Evolutionary conservation across 2,888 invertebrate genomes (phyloP).

Genomic region (Andrena bicolor): DNA sequence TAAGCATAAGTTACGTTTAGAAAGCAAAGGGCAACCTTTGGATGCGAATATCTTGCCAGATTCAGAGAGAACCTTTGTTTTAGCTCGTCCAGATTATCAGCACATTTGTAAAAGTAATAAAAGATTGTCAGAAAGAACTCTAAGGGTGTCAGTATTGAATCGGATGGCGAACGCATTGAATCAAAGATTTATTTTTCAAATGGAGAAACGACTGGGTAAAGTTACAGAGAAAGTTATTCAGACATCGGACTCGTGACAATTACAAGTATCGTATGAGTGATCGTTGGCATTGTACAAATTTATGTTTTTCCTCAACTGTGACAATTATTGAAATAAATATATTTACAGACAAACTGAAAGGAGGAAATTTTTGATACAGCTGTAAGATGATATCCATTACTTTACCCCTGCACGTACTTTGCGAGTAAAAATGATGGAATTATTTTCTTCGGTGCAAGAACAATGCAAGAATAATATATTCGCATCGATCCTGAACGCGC

Average conservation of each 20-base stretch:
- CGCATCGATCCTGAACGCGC: slow-evolving; percentile 12
- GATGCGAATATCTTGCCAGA: slow-evolving; percentile 71
- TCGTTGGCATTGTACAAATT: neutral
- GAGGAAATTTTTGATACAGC: slow-evolving; percentile 15
- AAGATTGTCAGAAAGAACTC: slow-evolving; percentile 54
- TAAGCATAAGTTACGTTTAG: slow-evolving; percentile 45
- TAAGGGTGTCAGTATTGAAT: slow-evolving; percentile 57
- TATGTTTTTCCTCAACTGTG: neutral
- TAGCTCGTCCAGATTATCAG: slow-evolving; percentile 71
- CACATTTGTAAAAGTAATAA: slow-evolving; percentile 65
- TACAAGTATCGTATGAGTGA: slow-evolving; percentile 18
- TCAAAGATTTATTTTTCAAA: slow-evolving; percentile 55
- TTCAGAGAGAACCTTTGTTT: slow-evolving; percentile 71
- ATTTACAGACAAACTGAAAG: slow-evolving; percentile 17
- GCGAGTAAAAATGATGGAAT: slow-evolving; percentile 13
- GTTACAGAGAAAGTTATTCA: slow-evolving; percentile 64
- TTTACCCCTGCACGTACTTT: neutral
- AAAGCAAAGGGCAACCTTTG: slow-evolving; percentile 57
- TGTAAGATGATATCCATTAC: slow-evolving; percentile 4
- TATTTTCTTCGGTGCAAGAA: slow-evolving; percentile 29
- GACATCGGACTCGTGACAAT: slow-evolving; percentile 27
- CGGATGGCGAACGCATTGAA: slow-evolving; percentile 59
- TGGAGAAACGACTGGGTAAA: slow-evolving; percentile 60
- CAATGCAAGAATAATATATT: slow-evolving; percentile 27
- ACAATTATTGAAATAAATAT: slow-evolving; percentile 33